Base-by-base conservation (phyloP, 2,797 vertebrate genomes). In the Enteromius mattozi region DNA sequence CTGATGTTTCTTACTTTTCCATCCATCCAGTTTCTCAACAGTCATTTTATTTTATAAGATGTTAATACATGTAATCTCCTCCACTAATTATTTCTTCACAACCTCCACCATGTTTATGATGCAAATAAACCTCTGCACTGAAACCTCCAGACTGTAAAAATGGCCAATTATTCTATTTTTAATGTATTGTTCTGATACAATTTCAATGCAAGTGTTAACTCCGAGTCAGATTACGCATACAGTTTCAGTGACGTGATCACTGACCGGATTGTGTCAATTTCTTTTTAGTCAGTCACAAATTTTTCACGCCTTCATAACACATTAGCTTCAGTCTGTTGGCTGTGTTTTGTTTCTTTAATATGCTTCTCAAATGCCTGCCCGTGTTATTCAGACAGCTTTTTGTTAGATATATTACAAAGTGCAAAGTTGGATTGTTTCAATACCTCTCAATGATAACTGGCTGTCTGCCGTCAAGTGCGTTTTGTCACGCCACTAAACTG, bases 301-400 rank as follows among this genome's bases (percentile, higher is more conserved):
- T 51, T 9, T 80, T 54, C 30, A 40, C 33, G 51, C 78, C 33
- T 69, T 69, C 65, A 54, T 17, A 37, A 69, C 63, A 35, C 21
- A 51, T 80, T 80, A 80, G 45, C 21, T 80, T 80, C 63, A 68
- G 42, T 47, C 76, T 68, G 37, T 61, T 77, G 75, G 33, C 21
- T 56, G 10, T 61, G 63, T 68, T 37, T 80, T 63, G 59, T 24
- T 35, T 66, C 37, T 47, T 79, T 66, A 35, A 47, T 63, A 74
- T 74, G 70, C 80, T 24, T 74, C 59, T 66, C 49, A 71, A 37
- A 63, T 71, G 19, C n/a, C 33, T 40, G 14, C 13, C 74, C 37
- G 3, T 40, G n/a, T 78, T 63, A 49, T 35, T 72, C 33, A 68
- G 5, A 59, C 40, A 21, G 7, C 30, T 70, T 75, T 37, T 82